Percentiles rank a stretch among this genome's conserved stretches.
These are phyloP conservation scores for Diachasmimorpha longicaudata DNA, from an alignment of 1,140 invertebrate species.

Conservation along the genomic window DNA sequence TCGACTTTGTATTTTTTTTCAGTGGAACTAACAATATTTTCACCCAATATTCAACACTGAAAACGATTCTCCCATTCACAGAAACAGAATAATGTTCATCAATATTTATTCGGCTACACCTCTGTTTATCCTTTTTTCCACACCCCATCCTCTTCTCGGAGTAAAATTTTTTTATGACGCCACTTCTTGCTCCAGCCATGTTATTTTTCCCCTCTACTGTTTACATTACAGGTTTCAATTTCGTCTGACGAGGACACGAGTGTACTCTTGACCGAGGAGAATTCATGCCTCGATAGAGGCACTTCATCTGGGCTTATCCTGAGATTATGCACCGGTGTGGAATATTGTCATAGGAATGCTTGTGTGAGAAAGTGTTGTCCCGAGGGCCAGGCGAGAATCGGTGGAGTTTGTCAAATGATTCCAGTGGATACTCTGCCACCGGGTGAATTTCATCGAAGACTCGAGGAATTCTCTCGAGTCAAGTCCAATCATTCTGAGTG, in stretches of 20 bases:
- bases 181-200: background rate
- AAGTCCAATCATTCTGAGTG: background rate
- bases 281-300: slow-evolving; percentile 14
- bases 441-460: background rate
- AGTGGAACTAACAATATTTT: too few species aligned
- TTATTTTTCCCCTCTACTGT: background rate
- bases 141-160: background rate
- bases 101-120: background rate
- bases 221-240: slow-evolving; percentile 3
- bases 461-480: background rate
- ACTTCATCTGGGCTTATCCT: background rate
- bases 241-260: background rate
- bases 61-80: background rate
- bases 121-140: background rate
- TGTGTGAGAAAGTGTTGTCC: slow-evolving; percentile 22
- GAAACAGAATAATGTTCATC: background rate
- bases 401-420: background rate
- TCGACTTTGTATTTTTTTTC: too few species aligned
- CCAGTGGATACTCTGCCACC: background rate
- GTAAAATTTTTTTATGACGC: background rate
- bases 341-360: slow-evolving; percentile 10
- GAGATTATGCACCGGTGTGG: background rate
- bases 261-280: background rate
- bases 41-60: too few species aligned
- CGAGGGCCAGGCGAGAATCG: background rate